Evolutionary conservation across 2,113 vertebrate species (phyloP), one percentile per base, ranked within the genome.

Genomic region (Corythornis madagascariensis): DNA sequence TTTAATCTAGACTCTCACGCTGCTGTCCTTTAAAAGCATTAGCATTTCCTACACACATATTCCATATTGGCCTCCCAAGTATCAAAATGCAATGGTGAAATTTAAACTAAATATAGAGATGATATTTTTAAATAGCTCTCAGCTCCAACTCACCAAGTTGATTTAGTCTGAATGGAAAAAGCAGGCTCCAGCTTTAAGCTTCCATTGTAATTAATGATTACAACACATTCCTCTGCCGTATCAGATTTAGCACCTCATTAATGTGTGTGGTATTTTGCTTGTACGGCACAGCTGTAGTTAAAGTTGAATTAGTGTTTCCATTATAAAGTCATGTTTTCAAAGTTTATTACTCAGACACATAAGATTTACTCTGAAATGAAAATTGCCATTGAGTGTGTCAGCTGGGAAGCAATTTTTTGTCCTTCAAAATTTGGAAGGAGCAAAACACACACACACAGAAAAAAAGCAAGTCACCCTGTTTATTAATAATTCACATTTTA

Each of bases 401-500:
- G 94, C 72, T 89, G 83, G 88, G 87, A 96, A 95, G 65, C 59
- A 88, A 89, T 80, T 90, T 84, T 86, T 90, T 83, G 60, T 85
- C 95, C 94, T 95, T 95, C 90, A 96, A 95, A 91, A 94, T 83
- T 76, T 86, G 81, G 77, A 79, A 83, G 89, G 53, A 91, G 90
- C 38, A 83, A 88, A 91, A 53, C 14, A 70, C 35, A 69, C 18
- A 67, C 56, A 59, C 19, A 42, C 6, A 28, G 42, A 47, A 88
- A 79, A 89, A 79, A 79, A 63, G 31, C 48, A 75, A 94, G 76
- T 85, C 81, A 65, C 75, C 48, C 72, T 93, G 81, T 93, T 96
- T 96, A 95, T 96, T 97, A 96, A 96, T 97, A 96, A 96, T 96
- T 95, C 96, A 95, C 95, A 95, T 96, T 96, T 96, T 69, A 80